Conservation (phyloP, 2,797 vertebrate genomes). For the Cephalopachus bancanus region DNA sequence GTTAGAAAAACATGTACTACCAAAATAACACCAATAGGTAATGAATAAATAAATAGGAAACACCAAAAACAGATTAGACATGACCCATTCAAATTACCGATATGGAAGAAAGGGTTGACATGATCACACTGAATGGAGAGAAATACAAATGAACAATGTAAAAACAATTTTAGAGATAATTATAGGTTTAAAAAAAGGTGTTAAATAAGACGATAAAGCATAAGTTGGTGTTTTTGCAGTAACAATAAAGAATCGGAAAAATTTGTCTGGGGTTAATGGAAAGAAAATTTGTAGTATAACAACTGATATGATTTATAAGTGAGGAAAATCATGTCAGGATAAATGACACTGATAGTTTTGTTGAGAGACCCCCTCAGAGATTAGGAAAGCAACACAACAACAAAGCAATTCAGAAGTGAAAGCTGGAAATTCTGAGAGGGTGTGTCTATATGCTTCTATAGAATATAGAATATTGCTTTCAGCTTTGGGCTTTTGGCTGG, state of each 20-base stretch:
- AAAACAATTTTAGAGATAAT: conserved; percentile 29
- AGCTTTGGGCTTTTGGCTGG: neutral
- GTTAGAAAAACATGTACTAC: neutral
- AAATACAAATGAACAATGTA: neutral
- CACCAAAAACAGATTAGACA: neutral
- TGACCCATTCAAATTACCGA: neutral
- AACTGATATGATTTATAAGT: neutral
- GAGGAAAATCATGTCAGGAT: neutral
- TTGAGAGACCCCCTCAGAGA: neutral
- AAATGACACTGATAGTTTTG: neutral
- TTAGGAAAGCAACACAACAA: neutral
- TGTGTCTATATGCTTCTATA: neutral
- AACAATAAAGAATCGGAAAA: conserved; percentile 9
- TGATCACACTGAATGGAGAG: neutral
- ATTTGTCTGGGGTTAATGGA: neutral
- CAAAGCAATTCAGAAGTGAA: neutral
- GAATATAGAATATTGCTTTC: neutral
- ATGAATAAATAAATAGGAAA: neutral
- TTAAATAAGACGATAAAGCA: neutral
- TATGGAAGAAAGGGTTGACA: neutral
- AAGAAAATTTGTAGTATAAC: neutral
- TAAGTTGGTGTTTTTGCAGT: conserved; percentile 13
- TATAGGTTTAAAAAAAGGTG: neutral
- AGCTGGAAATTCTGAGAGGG: neutral
- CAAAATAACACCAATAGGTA: neutral